phyloP scores from a whole-genome alignment of 1,140 invertebrate genomes.

The Carcinoscorpius rotundicauda region DNA sequence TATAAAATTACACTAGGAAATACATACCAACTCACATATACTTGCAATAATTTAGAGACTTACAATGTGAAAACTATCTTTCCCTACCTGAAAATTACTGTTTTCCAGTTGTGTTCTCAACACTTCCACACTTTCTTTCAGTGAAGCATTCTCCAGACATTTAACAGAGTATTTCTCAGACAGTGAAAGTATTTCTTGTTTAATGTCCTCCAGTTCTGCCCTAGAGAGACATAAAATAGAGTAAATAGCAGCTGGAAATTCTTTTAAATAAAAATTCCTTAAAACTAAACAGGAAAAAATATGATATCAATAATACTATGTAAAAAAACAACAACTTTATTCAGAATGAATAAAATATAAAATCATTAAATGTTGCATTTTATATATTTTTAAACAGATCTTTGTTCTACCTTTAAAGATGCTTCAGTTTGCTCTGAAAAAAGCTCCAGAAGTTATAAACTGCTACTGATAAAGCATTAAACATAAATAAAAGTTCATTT shows the following conservation, averaged over 20 bases:
- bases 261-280: too few species aligned
- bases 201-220: constrained; percentile 69
- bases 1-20: constrained; percentile 6
- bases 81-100: constrained; percentile 51
- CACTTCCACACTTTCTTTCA: constrained; percentile 66
- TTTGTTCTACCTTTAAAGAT: too few species aligned
- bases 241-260: neutral
- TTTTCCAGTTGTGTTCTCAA: constrained; percentile 62
- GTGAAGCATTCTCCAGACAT: constrained; percentile 71
- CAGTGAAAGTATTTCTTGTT: constrained; percentile 68
- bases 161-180: constrained; percentile 84
- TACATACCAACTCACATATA: constrained; percentile 2
- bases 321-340: too few species aligned
- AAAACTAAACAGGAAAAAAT: too few species aligned
- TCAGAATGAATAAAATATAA: too few species aligned
- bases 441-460: too few species aligned
- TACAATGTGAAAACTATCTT: neutral
- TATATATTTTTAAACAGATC: too few species aligned
- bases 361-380: too few species aligned
- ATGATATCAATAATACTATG: too few species aligned
- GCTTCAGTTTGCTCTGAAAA: too few species aligned
- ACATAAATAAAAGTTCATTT: too few species aligned
- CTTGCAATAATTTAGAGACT: constrained; percentile 8
- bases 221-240: constrained; percentile 34
- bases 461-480: too few species aligned